Evolutionary conservation across 2,888 invertebrate species (phyloP).

Genomic region (Halictus ligatus): DNA sequence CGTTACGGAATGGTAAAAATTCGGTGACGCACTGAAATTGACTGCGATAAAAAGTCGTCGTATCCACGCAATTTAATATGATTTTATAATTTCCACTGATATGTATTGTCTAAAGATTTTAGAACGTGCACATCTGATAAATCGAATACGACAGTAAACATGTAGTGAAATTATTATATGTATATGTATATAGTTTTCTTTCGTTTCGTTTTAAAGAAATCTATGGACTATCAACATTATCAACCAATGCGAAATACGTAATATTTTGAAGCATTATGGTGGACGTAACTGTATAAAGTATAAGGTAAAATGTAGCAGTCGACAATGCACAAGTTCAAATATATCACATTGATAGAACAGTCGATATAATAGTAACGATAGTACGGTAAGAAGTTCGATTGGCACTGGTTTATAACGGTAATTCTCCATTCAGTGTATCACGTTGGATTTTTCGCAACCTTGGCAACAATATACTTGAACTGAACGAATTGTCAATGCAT

Average conservation of each 20-base stretch:
- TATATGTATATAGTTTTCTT: background rate
- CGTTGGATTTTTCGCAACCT: background rate
- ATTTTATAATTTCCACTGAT: conserved; percentile 32
- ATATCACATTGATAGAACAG: background rate
- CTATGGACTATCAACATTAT: background rate
- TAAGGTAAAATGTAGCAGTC: conserved; percentile 4
- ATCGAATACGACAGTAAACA: conserved; percentile 3
- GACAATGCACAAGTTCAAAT: background rate
- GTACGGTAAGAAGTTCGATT: conserved; percentile 15
- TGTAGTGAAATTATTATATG: background rate
- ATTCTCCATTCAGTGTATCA: background rate
- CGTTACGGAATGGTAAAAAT: background rate
- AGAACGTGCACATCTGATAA: conserved; percentile 21
- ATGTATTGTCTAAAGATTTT: conserved; percentile 42
- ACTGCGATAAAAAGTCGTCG: conserved; percentile 1
- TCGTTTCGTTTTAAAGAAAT: background rate
- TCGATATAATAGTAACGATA: conserved; percentile 10
- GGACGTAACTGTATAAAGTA: conserved; percentile 7
- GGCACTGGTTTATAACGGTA: conserved; percentile 4
- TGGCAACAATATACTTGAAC: background rate
- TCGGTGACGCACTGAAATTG: background rate
- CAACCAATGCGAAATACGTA: background rate
- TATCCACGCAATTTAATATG: conserved; percentile 16
- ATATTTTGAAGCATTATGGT: conserved; percentile 4
- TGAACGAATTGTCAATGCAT: conserved; percentile 6